Conservation (phyloP, 2,797 vertebrate genomes). For the Premnoplex brunnescens region DNA sequence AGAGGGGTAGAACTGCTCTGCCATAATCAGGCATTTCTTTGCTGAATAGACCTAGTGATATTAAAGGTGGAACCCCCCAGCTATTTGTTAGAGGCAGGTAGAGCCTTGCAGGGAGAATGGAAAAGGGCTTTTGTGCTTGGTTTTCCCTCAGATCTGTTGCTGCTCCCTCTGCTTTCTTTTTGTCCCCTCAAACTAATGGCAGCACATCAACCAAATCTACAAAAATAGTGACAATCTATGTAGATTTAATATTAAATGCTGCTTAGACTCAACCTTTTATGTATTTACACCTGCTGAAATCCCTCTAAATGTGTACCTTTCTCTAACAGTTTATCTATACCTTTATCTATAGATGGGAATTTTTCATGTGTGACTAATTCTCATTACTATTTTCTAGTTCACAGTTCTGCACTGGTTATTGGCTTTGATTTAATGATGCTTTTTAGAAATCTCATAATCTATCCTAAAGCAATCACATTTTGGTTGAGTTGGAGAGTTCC, state of each 20-base stretch:
- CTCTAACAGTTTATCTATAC: neutral
- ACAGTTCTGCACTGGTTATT: constrained; percentile 3
- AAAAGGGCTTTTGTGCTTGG: neutral
- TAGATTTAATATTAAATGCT: neutral
- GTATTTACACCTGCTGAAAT: neutral
- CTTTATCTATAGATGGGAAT: neutral
- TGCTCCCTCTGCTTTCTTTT: neutral
- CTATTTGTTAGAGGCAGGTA: neutral
- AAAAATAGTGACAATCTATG: neutral
- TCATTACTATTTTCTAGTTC: neutral
- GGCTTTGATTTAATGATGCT: constrained; percentile 22
- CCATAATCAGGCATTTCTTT: neutral
- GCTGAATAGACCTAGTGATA: neutral
- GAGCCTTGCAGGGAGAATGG: neutral
- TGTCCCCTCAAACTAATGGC: neutral
- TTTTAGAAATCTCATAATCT: constrained; percentile 13
- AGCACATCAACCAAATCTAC: neutral
- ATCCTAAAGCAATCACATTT: neutral
- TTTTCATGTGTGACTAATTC: constrained; percentile 16
- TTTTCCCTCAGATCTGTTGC: neutral
- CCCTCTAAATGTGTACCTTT: neutral
- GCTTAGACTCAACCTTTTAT: neutral
- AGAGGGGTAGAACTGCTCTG: neutral
- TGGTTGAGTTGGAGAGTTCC: neutral
- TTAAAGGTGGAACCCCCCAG: neutral